These are phyloP conservation scores for Rhamphomyia laevipes DNA, from an alignment of 2,888 invertebrate genomes.

Conservation along the genomic window DNA sequence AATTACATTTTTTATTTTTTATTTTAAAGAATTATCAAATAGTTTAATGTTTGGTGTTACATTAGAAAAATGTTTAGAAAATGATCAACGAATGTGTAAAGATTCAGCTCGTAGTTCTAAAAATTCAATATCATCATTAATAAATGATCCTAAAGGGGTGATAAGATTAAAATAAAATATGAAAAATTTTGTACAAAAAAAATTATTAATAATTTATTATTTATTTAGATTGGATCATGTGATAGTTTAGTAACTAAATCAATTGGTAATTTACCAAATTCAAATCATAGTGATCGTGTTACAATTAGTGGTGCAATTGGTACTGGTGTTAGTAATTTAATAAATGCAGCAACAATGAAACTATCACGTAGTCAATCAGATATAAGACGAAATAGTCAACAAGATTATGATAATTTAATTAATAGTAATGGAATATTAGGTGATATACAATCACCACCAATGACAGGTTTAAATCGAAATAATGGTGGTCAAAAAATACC, in stretches of 20 bases:
- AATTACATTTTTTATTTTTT: neutral
- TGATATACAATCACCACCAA: conserved; percentile 21
- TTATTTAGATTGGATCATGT: conserved; percentile 61
- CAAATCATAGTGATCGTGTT: too few relatives aligned
- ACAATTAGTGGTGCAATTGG: neutral
- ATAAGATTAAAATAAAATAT: neutral
- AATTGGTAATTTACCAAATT: neutral
- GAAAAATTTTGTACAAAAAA: too few relatives aligned
- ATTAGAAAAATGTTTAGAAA: conserved; percentile 70
- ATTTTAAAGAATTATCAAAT: conserved; percentile 25
- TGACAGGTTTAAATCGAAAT: conserved; percentile 20
- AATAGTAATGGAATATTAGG: neutral
- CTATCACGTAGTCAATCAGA: conserved; percentile 43
- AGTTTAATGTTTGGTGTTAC: conserved; percentile 65
- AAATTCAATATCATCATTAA: conserved; percentile 60
- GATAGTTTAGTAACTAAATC: conserved; percentile 49
- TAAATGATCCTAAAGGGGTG: conserved; percentile 16
- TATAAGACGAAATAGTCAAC: conserved; percentile 31
- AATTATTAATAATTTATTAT: neutral
- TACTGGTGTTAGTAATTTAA: conserved; percentile 16
- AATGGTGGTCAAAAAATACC: conserved; percentile 49
- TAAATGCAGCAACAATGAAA: conserved; percentile 41
- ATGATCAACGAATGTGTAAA: conserved; percentile 42
- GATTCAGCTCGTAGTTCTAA: conserved; percentile 43
- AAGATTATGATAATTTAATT: conserved; percentile 23